Percentiles rank a stretch among this genome's conserved stretches.
Evolutionary conservation across 2,113 vertebrate genomes (phyloP).

Genomic region (Myrmecophaga tridactyla): DNA sequence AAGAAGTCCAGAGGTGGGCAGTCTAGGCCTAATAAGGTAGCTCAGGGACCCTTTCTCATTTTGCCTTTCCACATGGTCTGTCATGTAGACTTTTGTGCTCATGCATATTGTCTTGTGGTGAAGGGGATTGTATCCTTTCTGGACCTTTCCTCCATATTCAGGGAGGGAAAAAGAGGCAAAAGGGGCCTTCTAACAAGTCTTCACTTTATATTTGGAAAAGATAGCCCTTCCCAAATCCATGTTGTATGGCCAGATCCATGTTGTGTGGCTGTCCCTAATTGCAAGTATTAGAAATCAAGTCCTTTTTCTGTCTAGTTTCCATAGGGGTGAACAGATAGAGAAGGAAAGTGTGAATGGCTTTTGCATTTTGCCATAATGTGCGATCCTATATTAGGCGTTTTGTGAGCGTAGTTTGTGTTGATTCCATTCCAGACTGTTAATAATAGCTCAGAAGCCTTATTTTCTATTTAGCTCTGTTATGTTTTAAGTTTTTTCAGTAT

Average conservation of each 20-base stretch:
- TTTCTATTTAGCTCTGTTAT: not conserved
- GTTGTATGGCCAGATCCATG: not conserved
- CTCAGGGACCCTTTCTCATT: not conserved
- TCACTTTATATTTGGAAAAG: not conserved
- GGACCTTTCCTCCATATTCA: not conserved
- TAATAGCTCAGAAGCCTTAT: not conserved
- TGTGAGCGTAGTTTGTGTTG: not conserved
- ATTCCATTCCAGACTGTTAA: not conserved
- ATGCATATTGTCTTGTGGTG: not conserved
- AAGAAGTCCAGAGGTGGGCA: not conserved
- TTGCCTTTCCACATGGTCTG: not conserved
- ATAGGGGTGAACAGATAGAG: not conserved
- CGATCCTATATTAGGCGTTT: not conserved
- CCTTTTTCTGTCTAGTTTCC: not conserved
- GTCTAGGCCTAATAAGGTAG: not conserved
- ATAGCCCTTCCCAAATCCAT: not conserved
- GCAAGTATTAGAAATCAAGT: not conserved
- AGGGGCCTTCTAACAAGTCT: not conserved
- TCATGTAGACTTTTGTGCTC: not conserved
- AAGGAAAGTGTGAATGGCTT: not conserved
- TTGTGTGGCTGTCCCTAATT: not conserved
- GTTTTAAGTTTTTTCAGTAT: not conserved
- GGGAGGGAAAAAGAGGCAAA: not conserved
- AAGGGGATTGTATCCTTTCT: not conserved
- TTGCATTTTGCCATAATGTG: not conserved